Base-by-base conservation (phyloP, 2,113 vertebrate genomes). In the Deroptyus accipitrinus region DNA sequence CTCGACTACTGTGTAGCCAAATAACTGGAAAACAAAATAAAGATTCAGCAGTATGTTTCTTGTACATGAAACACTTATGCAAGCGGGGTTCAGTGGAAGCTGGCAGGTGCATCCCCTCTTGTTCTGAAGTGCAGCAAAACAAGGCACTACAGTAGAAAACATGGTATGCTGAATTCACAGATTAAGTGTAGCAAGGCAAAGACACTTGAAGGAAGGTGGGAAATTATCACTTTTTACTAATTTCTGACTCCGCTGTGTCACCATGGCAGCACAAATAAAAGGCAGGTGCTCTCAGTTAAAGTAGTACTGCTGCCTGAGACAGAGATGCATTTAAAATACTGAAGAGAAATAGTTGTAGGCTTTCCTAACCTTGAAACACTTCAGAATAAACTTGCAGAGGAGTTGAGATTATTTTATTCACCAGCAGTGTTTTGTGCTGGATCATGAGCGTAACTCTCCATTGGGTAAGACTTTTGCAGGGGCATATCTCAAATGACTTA, bases 51-150 rank as follows among this genome's bases (percentile, higher is more conserved):
- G 8, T 18, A 35, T 41, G 86, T 80, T 83, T 48, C 25, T 27
- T 27, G 12, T 51, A 22, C 17, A 52, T 6, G 5, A 51, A 68
- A 70, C 19, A 18, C 11, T 66, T 62, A n/a, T 15, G 44, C 0
- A 0, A 6, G 5, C 2, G 3, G 22, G 3, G 17, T 42, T 92
- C 0, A 0, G 7, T 17, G 46, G 35, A 63, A 90, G 23, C 28
- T 3, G 0, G 23, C 24, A 41, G 16, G 22, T 83, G 37, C 15
- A 10, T 37, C 35, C 20, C 55, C 37, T 46, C 46, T 86, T 35
- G 64, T 37, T 22, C 20, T 52, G 11, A 69, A 78, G 49, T 28
- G 41, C 11, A 77, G 41, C 33, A 88, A 94, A 95, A 46, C 44
- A 92, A 88, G 70, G 33, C 54, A 86, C 59, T 83, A 16, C 6